Evolutionary conservation across 2,113 vertebrate genomes (phyloP).

Genomic region (Laticauda colubrina): DNA sequence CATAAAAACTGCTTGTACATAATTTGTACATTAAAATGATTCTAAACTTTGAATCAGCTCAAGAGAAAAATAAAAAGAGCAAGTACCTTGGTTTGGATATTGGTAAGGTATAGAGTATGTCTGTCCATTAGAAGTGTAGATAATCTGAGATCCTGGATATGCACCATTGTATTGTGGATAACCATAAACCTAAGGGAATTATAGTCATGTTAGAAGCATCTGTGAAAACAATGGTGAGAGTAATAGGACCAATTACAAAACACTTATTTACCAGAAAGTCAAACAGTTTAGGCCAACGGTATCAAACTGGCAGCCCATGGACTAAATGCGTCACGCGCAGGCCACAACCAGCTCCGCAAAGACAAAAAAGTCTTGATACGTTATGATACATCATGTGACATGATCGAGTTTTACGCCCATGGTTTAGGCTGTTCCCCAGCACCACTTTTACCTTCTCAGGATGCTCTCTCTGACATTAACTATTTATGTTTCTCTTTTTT

Average conservation of each 20-base stretch:
- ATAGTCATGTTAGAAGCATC: constrained; percentile 6
- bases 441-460: background rate
- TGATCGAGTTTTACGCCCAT: no score
- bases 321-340: no score
- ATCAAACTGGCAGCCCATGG: no score
- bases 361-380: no score
- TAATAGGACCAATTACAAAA: background rate
- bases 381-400: background rate
- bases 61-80: background rate
- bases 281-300: no score
- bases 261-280: background rate
- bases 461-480: background rate
- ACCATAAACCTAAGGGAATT: constrained; percentile 67
- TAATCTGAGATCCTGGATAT: constrained; percentile 68
- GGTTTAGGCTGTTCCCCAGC: background rate
- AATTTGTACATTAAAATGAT: background rate
- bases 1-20: background rate
- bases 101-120: constrained; percentile 71
- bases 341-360: no score
- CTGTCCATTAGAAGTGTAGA: constrained; percentile 73
- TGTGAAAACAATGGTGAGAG: background rate
- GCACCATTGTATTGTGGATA: constrained; percentile 64
- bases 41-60: background rate
- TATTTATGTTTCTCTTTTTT: background rate
- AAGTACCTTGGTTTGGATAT: constrained; percentile 74